Base-by-base conservation (phyloP, 2,113 vertebrate species). In the Taxidea taxus region DNA sequence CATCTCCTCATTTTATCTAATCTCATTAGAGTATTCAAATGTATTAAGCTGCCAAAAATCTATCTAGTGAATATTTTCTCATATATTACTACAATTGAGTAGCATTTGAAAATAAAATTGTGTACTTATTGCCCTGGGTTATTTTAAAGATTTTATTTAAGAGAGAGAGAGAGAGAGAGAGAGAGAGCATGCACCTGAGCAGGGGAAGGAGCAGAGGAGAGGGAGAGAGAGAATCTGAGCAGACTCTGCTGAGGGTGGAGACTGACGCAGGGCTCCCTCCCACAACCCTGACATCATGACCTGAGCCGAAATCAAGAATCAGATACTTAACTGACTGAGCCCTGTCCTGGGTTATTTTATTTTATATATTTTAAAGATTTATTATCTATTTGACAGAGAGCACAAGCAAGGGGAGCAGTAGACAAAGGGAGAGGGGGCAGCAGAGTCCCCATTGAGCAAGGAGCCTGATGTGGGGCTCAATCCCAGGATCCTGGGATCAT, bases 41-140 rank as follows among this genome's bases (percentile, higher is more conserved):
- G 27, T 86, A 78, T 72, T 95, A 92, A 94, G 49, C 80, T 92
- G 72, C 23, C 81, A 97, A 84, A 94, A 75, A 83, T 51, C 5
- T 44, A 89, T 60, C 47, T 68, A 56, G 34, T 60, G 39, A 75
- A 66, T 58, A 68, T 82, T 81, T 83, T 86, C 92, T 92, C 56
- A 68, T 25, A 62, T 58, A 94, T 37, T 39, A 64, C 42, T 74
- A 27, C 58, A 83, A 82, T 37, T 83, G 68, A 87, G n/a, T 34
- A 86, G 74, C 29, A 66, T 56, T 84, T 94, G 29, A 84, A 88
- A 94, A 95, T 84, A 60, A 87, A 90, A 70, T 18, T 77, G n/a
- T 5, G 49, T 70, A 74, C 25, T 44, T 90, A 56, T 7, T 82
- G 2, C 39, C 16, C 64, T 68, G 64, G 64, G n/a, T 68, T 68